A percentile compares a stretch with the other conserved stretches of the same genome.
These are phyloP conservation scores for Rhinolophus ferrumequinum DNA, from an alignment of 2,113 vertebrate species.

Conservation along the genomic window DNA sequence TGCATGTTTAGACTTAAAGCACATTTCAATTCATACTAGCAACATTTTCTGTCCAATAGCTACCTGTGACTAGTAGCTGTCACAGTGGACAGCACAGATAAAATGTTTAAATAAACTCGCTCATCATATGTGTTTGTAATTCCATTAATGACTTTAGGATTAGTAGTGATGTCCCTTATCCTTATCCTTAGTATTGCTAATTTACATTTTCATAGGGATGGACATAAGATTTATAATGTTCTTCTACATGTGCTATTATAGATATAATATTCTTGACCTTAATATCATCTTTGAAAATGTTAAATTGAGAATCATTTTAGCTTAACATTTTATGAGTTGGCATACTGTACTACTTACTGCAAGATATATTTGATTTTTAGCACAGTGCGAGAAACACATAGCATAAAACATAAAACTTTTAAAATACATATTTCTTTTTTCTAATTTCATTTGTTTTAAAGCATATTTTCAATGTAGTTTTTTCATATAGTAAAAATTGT, in stretches of 20 bases:
- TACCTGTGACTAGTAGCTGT: not conserved
- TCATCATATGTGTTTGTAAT: not conserved
- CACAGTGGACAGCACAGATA: not conserved
- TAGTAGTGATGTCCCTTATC: not conserved
- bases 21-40: not conserved
- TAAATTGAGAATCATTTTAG: conserved; percentile 80
- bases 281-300: conserved; percentile 83
- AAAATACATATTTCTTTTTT: conserved; percentile 74
- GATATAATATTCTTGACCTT: conserved; percentile 52
- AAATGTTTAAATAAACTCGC: not conserved
- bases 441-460: conserved; percentile 85
- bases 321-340: conserved; percentile 78
- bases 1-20: not conserved
- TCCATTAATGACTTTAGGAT: not conserved
- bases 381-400: conserved; percentile 69
- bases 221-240: not conserved
- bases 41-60: not conserved
- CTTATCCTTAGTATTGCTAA: not conserved
- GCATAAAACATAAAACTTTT: conserved; percentile 24
- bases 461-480: conserved; percentile 82
- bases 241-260: not conserved
- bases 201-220: not conserved
- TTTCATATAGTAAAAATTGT: conserved; percentile 85
- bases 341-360: conserved; percentile 77
- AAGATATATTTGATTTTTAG: conserved; percentile 80